Base-by-base conservation (phyloP, 2,888 invertebrate genomes). In the Cyaniris semiargus region DNA sequence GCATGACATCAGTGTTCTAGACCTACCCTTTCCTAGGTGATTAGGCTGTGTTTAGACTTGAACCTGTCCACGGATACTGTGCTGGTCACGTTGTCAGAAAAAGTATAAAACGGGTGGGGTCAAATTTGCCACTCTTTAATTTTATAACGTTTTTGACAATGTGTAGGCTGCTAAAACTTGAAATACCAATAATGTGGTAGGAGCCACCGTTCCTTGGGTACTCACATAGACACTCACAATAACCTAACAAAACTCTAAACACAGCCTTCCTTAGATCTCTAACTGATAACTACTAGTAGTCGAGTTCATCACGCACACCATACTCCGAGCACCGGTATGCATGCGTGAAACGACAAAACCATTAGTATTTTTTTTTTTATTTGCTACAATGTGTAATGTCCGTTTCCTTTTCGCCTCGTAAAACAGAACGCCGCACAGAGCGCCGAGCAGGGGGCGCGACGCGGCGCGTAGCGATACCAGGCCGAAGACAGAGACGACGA, bases 1-100 rank as follows among this genome's bases (percentile, higher is more conserved):
- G 92, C 93, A 92, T 92, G 91, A 87, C 85, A 81, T 88, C 85
- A 82, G 85, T 86, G 86, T 89, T 84, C 83, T 81, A 82, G 80
- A 83, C 82, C 82, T 79, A 78, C 80, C 78, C 79, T 80, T 79
- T 76, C 78, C 75, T 79, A 78, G 79, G 53, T 76, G 76, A 78
- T 78, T 75, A 80, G 85, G 83, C 83, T 85, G 85, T 83, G 83
- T 79, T 85, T 84, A 83, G 80, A 81, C 15, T 66, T 15, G 15
- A 66, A 66, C 66, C 66, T 27, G 66, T 66, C 66, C 6, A 18
- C 79, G 58, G 48, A 23, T 76, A 48, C 34, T 76, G 34, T 74
- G 23, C 71, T 56, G 10, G 71, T 78, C 70, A 76, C 76, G 66
- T 78, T 78, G 78, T 77, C 75, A 72, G 78, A 80, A 78, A 27